Percentiles rank a stretch among this genome's conserved stretches.
Evolutionary conservation across 2,113 vertebrate species (phyloP).

Genomic region (Bufo bufo): DNA sequence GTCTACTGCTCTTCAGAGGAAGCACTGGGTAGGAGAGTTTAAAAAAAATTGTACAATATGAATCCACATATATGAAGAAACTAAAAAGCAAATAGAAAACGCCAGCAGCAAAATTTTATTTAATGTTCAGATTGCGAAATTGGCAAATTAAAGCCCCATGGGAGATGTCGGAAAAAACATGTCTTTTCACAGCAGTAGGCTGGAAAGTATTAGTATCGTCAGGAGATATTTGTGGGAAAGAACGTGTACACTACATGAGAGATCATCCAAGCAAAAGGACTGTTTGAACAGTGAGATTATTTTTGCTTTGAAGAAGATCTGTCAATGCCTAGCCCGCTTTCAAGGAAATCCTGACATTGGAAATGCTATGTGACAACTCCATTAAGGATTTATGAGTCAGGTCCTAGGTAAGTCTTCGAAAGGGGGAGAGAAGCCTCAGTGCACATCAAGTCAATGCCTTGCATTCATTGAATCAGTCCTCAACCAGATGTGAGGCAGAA

Average conservation of each 20-base stretch:
- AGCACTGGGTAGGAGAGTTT: no score
- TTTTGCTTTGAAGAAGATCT: slow-evolving; percentile 33
- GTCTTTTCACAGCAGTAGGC: neutral
- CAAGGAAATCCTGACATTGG: slow-evolving; percentile 35
- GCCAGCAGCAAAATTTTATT: neutral
- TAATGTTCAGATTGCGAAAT: neutral
- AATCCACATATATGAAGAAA: neutral
- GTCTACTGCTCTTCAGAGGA: no score
- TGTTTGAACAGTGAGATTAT: slow-evolving; percentile 38
- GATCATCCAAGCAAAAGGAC: slow-evolving; percentile 25
- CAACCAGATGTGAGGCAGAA: neutral
- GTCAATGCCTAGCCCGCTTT: neutral
- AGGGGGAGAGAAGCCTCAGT: neutral
- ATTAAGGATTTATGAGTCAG: slow-evolving; percentile 36
- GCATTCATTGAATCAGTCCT: slow-evolving; percentile 17
- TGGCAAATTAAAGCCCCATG: neutral
- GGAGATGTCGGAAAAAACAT: neutral
- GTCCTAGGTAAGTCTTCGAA: slow-evolving; percentile 8
- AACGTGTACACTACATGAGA: slow-evolving; percentile 24
- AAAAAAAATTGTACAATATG: no score
- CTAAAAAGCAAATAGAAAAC: neutral
- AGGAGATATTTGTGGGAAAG: slow-evolving; percentile 29
- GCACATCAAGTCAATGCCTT: neutral
- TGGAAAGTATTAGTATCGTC: slow-evolving; percentile 16
- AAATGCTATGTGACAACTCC: slow-evolving; percentile 45